A percentile compares a stretch with the other conserved stretches of the same genome.
Evolutionary conservation across 1,140 invertebrate species (phyloP).

Genomic region (Maconellicoccus hirsutus): DNA sequence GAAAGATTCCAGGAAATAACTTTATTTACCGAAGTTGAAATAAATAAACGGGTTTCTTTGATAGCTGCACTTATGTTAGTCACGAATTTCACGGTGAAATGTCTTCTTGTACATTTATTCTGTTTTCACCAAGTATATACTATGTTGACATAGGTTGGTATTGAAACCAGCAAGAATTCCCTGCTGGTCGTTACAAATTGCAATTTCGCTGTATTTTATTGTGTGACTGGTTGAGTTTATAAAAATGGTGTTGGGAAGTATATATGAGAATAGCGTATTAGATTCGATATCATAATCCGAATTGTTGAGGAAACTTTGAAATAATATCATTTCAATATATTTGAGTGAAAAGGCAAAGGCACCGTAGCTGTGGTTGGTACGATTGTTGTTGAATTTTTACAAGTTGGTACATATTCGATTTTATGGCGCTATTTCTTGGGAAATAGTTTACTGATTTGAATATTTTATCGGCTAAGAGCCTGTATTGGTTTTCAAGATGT

Average conservation of each 20-base stretch:
- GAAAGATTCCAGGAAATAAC: background rate
- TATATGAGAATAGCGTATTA: background rate
- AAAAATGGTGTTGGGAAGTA: background rate
- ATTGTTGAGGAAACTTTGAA: background rate
- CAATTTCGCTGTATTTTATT: background rate
- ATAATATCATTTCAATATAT: background rate
- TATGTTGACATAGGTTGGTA: background rate
- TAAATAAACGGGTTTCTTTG: background rate
- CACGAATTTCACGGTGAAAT: background rate
- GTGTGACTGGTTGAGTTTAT: background rate
- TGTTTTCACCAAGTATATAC: background rate
- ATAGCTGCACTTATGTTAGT: background rate
- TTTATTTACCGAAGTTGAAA: background rate
- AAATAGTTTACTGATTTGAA: no score
- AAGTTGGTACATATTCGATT: no score
- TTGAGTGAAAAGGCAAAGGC: background rate
- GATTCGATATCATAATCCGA: background rate
- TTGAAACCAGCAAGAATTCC: background rate
- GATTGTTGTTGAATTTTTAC: no score
- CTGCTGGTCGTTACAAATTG: conserved; percentile 2
- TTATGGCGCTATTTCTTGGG: no score
- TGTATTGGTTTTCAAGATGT: no score
- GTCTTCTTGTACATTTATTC: background rate
- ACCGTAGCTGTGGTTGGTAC: no score
- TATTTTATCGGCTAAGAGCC: no score